Evolutionary conservation across 2,797 vertebrate species (phyloP).

Genomic region (Morelia viridis): DNA sequence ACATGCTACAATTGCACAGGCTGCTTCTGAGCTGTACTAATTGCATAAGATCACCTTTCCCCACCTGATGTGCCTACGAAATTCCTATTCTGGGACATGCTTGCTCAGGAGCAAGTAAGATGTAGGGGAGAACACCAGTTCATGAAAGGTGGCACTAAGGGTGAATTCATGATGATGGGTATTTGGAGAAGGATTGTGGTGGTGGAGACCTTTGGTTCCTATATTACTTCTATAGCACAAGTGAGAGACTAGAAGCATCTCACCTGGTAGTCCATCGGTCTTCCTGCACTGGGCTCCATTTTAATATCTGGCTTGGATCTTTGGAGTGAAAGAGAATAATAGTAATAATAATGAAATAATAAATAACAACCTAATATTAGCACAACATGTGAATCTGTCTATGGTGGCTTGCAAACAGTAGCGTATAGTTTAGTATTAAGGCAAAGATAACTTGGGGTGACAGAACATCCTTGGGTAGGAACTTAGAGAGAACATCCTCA

Average conservation of each 20-base stretch:
- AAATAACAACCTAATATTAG: neutral
- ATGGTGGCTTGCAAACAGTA: neutral
- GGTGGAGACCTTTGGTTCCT: neutral
- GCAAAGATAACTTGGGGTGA: no score
- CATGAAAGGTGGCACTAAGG: neutral
- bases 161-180: neutral
- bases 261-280: conserved; percentile 95
- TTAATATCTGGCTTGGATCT: conserved; percentile 98
- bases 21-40: neutral
- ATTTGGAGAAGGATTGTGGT: neutral
- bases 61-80: neutral
- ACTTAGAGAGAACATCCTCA: no score
- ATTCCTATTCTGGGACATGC: neutral
- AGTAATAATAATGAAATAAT: neutral
- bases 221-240: neutral
- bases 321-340: neutral
- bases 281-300: conserved; percentile 93
- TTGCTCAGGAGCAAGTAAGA: neutral
- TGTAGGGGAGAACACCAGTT: neutral
- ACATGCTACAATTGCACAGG: neutral
- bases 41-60: neutral
- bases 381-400: neutral
- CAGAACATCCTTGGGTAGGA: no score
- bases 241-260: conserved; percentile 30
- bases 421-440: neutral